Evolutionary conservation across 2,888 invertebrate genomes (phyloP).

Genomic region (Frankliniella intonsa): DNA sequence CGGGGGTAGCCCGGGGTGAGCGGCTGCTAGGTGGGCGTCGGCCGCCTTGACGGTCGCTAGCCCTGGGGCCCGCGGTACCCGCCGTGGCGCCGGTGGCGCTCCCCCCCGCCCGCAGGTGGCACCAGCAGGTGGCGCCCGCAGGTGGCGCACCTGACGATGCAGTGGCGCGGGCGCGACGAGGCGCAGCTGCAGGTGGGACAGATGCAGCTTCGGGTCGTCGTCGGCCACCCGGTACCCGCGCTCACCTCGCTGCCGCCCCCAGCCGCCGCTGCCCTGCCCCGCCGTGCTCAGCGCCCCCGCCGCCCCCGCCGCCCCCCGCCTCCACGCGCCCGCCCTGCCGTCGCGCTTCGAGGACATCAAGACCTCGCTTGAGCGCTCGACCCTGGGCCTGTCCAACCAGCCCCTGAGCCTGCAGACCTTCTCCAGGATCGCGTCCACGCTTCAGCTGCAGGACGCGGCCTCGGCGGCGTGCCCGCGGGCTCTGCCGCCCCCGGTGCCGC

Average conservation of each 20-base stretch:
- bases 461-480: not conserved
- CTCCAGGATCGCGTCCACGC: not conserved
- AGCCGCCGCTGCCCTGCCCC: not conserved
- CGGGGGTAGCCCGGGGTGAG: no score
- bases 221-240: no score
- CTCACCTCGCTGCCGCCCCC: not conserved
- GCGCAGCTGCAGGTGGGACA: no score
- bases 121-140: not conserved
- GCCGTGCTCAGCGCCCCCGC: not conserved
- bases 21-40: no score
- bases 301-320: not conserved
- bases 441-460: not conserved
- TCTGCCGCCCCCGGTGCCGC: not conserved
- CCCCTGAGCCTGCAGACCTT: not conserved
- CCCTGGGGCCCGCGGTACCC: no score
- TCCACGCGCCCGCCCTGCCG: not conserved
- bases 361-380: not conserved
- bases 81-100: no score
- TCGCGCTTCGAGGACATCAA: slow-evolving; percentile 13
- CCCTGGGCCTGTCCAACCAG: not conserved
- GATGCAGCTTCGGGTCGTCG: no score
- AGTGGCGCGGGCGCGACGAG: no score
- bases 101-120: not conserved
- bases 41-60: no score
- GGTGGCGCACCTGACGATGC: not conserved